These are phyloP conservation scores for Strongylocentrotus purpuratus DNA, from an alignment of 35 echinoderm and acorn worm species.

Conservation along the genomic window DNA sequence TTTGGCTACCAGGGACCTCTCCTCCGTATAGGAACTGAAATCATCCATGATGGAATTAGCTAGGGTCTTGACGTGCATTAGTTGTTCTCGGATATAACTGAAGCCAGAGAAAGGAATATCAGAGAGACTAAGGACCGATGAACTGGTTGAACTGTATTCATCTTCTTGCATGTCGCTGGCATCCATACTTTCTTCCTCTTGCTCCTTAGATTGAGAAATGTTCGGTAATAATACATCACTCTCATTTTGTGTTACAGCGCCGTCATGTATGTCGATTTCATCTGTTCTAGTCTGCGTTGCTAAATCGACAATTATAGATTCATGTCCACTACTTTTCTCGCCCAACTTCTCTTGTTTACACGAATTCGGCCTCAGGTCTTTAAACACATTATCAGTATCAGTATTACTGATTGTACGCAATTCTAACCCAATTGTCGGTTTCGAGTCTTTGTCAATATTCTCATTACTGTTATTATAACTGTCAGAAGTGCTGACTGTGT, in stretches of 20 bases:
- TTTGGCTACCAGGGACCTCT: background rate
- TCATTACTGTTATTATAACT: background rate
- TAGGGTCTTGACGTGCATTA: background rate
- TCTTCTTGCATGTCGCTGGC: background rate
- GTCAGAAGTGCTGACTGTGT: no score
- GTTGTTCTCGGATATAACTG: conserved; percentile 18
- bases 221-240: background rate
- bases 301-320: background rate
- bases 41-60: conserved; percentile 16
- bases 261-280: background rate
- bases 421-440: no score
- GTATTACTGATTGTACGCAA: no score
- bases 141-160: background rate
- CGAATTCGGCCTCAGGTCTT: background rate
- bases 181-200: background rate
- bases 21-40: background rate
- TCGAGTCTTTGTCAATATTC: background rate
- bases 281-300: background rate
- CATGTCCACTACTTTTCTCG: background rate
- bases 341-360: background rate
- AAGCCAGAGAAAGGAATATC: background rate
- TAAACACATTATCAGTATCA: no score
- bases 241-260: background rate
- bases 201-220: background rate
- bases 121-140: background rate